Evolutionary conservation across 2,797 vertebrate genomes (phyloP), one percentile per base, ranked within the genome.

Genomic region (Trichosurus vulpecula): DNA sequence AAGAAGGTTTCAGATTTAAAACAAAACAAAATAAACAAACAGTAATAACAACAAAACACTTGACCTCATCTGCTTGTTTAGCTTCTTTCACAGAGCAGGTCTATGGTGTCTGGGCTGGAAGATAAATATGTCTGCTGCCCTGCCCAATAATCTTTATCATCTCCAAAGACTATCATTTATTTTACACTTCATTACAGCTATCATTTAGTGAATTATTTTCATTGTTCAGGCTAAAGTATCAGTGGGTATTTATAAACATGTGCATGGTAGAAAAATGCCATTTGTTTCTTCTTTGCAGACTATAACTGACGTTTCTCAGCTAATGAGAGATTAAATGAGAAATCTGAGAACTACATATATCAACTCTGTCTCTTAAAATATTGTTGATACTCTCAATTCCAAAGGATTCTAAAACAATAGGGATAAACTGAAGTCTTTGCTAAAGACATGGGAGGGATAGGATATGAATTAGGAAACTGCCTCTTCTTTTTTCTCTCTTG

Each of bases 121-220:
- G 91, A 97, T 89, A 96, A 96, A 97, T 96, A 91, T 22, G n/a
- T 52, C 55, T 97, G 91, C 91, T 93, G 90, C 90, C 90, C 92
- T 96, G 90, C 90, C 94, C 87, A 93, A 92, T 96, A 93, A 95
- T 96, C 74, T 94, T 92, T 94, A 91, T 93, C 57, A 92, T 91
- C 93, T 91, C 92, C 95, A 95, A 96, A 97, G 95, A 90, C 0
- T 6, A 53, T 94, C 91, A 96, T 96, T 97, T 97, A 97, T 97
- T 97, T 97, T 87, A 96, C 55, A 95, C 95, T 97, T 96, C 95
- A 96, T 97, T 97, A 93, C 90, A 95, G 58, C 66, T 95, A 95
- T 96, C 91, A 94, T 92, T 96, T 96, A 97, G 54, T 96, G 95
- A 96, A 95, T 97, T 96, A 94, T 95, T 97, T 93, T 96, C 93